A percentile compares a stretch with the other conserved stretches of the same genome.
These are phyloP conservation scores for Cuculus canorus DNA, from an alignment of 2,797 vertebrate genomes.

Conservation along the genomic window DNA sequence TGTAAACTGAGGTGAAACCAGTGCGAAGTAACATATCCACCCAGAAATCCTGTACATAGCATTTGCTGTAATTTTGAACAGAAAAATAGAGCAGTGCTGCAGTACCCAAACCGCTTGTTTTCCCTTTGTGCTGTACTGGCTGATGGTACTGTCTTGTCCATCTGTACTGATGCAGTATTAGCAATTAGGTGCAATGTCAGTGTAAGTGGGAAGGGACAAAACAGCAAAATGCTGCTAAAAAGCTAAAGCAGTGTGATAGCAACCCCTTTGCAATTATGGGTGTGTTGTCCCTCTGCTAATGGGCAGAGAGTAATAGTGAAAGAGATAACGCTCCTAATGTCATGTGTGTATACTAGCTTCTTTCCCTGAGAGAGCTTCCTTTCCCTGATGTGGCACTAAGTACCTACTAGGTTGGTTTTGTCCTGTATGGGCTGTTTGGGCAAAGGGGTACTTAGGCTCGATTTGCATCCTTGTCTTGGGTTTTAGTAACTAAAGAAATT, in stretches of 20 bases:
- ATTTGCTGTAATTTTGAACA: neutral
- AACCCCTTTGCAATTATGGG: rapidly evolving
- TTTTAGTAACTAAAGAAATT: neutral
- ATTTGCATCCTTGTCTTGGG: neutral
- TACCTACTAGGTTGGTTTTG: neutral
- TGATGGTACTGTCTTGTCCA: neutral
- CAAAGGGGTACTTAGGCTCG: neutral
- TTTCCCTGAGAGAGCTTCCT: neutral
- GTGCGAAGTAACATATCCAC: neutral
- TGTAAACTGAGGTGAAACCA: neutral
- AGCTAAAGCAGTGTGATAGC: neutral
- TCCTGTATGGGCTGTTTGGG: neutral
- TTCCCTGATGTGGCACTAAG: neutral
- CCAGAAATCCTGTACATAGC: neutral
- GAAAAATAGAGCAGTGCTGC: neutral
- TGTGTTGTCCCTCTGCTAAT: neutral
- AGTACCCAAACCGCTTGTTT: neutral
- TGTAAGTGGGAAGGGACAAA: neutral
- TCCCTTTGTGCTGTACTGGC: neutral
- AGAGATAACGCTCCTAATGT: neutral
- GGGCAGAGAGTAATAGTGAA: neutral
- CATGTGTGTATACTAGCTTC: neutral
- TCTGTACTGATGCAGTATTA: neutral
- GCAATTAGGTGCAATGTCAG: neutral
- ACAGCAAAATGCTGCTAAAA: neutral